Evolutionary conservation across 2,113 vertebrate species (phyloP), one percentile per base, ranked within the genome.

Genomic region (Dipodomys stephensi): DNA sequence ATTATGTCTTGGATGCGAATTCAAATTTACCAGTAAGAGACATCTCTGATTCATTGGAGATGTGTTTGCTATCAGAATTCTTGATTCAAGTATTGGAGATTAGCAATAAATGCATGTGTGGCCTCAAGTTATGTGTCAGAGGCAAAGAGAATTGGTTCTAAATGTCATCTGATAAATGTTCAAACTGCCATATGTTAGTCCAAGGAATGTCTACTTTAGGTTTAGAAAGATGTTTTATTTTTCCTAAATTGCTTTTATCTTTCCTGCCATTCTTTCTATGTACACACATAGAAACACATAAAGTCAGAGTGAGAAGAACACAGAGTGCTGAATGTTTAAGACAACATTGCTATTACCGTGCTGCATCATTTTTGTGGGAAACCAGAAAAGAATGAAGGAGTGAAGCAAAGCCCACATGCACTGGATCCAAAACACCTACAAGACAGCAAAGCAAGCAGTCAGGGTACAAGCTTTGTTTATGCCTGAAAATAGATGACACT

Each of bases 371-470:
- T 99, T 99, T 91, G 99, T 98, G 39, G 99, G 99, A 98, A 99
- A 98, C 99, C 99, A 99, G 97, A 99, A 99, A 90, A 99, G 99
- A 97, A 99, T 99, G 97, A 99, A 97, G 95, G 99, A 99, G 98
- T 99, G 99, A 97, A 99, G 98, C 98, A 99, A 98, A 97, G 99
- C 99, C 97, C 99, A 99, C 98, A 99, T 98, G 98, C 99, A 99
- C 96, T 99, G 99, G 98, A 99, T 98, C 99, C 99, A 99, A 97
- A 99, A 99, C 97, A 99, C 99, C 99, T 99, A 97, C 83, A 96
- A 97, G 94, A 97, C 98, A 97, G 97, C 95, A 97, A 97, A 97
- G 92, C 94, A 97, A 98, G 91, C 84, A 88, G 49, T 98, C 96
- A 92, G 32, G 39, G 35, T 5, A 32, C 11, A 25, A 60, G 35